Base-by-base conservation (phyloP, 2,888 invertebrate species). In the Coenonympha arcania region DNA sequence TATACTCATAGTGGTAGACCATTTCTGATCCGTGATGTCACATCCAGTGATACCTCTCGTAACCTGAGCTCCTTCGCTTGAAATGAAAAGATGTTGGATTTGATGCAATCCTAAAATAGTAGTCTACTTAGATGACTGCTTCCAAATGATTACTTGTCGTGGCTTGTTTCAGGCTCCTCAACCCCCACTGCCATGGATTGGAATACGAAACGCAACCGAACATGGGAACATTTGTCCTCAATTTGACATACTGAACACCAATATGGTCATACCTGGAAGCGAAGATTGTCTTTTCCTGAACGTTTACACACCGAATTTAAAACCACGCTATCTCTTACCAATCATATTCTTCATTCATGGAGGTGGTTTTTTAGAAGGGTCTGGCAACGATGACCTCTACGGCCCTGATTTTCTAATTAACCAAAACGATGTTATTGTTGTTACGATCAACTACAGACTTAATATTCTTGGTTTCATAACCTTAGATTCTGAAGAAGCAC, bases 271-370 rank as follows among this genome's bases (percentile, higher is more conserved):
- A 19, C 42, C 30, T 6, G 42, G 42, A 4, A 31, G 16, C 31
- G 42, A 42, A 42, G 42, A 42, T 20, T 42, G 42, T 11, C 42
- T 42, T 1, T 42, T 20, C 6, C 1, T 42, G 9, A 42, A 42
- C 4, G 42, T 42, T 8, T 79, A 78, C 45, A 62, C 77, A 2
- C 73, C 75, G 13, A 45, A 61, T 1, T 8, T 69, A 1, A 55
- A 55, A 1, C 64, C 69, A 2, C 18, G 24, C 0, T 37, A 48
- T 1, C 64, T 57, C 0, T 33, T 72, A 3, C 66, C 77, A 3
- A 76, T 79, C 0, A 73, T 78, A 72, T 55, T 78, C 0, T 76
- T 63, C 44, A 69, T 78, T 6, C 76, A 76, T 15, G 76, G 77
- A 24, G 77, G 77, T 5, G 70, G 59, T 1, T 74, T 61, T 28